Evolutionary conservation across 2,797 vertebrate species (phyloP).

Genomic region (Sebastes cheni): DNA sequence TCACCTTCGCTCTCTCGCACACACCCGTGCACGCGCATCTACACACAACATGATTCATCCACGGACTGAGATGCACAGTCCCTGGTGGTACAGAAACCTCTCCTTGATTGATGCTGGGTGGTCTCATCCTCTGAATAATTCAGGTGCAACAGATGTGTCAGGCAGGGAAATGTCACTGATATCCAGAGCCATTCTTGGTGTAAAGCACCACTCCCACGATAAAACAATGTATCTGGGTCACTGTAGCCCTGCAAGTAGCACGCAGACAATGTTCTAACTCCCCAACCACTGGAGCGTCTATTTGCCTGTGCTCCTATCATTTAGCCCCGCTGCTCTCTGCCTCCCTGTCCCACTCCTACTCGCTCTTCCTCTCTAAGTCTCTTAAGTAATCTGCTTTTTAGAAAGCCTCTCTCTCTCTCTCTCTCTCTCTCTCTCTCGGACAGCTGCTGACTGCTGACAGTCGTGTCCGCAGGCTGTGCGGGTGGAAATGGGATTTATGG

Average conservation of each 20-base stretch:
- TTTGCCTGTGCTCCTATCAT: conserved; percentile 61
- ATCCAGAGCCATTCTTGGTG: conserved; percentile 65
- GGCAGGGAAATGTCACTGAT: conserved; percentile 75
- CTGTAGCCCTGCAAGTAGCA: conserved; percentile 59
- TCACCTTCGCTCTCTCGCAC: neutral
- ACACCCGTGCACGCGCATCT: neutral
- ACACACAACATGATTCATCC: conserved; percentile 45
- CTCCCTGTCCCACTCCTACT: conserved; percentile 5
- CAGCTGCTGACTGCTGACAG: conserved; percentile 38
- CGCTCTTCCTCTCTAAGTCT: conserved; percentile 18
- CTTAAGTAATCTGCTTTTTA: conserved; percentile 64
- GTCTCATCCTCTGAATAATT: conserved; percentile 78
- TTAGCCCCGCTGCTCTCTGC: conserved; percentile 40
- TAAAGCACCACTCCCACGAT: conserved; percentile 64
- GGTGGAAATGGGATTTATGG: conserved; percentile 49
- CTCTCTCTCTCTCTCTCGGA: conserved; percentile 46
- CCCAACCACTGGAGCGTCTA: conserved; percentile 52
- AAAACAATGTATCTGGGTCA: conserved; percentile 79
- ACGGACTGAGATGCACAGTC: conserved; percentile 34
- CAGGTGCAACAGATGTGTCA: conserved; percentile 74
- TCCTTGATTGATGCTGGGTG: conserved; percentile 71
- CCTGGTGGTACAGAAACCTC: conserved; percentile 39
- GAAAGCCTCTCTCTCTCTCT: conserved; percentile 34
- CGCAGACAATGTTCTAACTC: conserved; percentile 62
- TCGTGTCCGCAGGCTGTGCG: conserved; percentile 4